A percentile compares a stretch with the other conserved stretches of the same genome.
Evolutionary conservation across 2,888 invertebrate genomes (phyloP).

Genomic region (Drosophila macrospina): DNA sequence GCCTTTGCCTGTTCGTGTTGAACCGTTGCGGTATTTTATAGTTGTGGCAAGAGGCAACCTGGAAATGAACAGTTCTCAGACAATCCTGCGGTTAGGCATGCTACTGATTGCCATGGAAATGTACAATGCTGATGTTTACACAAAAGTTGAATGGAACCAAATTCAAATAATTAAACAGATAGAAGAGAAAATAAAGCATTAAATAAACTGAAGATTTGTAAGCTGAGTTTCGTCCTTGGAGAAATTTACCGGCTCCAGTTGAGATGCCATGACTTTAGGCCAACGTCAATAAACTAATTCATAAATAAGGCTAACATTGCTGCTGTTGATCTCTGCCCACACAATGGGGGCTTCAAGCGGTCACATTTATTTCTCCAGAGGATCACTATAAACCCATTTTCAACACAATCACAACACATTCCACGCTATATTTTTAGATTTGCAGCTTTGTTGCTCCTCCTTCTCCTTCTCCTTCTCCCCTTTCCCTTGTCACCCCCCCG

Average conservation of each 20-base stretch:
- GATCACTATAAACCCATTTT: slow-evolving; percentile 71
- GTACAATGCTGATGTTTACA: slow-evolving; percentile 28
- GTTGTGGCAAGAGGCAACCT: slow-evolving; percentile 45
- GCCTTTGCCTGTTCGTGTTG: slow-evolving; percentile 44
- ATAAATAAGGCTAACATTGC: slow-evolving; percentile 54
- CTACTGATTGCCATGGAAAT: slow-evolving; percentile 18
- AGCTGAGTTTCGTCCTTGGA: slow-evolving; percentile 1
- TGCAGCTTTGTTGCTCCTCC: slow-evolving; percentile 25
- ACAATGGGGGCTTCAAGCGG: slow-evolving; percentile 20
- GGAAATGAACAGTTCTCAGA: slow-evolving; percentile 25
- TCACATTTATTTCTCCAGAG: slow-evolving; percentile 51
- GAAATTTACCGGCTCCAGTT: slow-evolving; percentile 11
- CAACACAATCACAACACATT: slow-evolving; percentile 47
- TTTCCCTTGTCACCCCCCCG: background rate
- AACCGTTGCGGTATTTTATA: slow-evolving; percentile 52
- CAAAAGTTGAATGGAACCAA: slow-evolving; percentile 19
- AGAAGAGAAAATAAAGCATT: too few relatives aligned
- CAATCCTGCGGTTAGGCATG: slow-evolving; percentile 27
- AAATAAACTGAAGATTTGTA: too few relatives aligned
- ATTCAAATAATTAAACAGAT: too few relatives aligned
- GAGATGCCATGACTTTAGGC: slow-evolving; percentile 21
- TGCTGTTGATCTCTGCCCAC: slow-evolving; percentile 44
- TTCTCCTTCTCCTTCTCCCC: too few relatives aligned
- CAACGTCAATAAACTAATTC: slow-evolving; percentile 50
- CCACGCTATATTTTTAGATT: slow-evolving; percentile 51